Evolutionary conservation across 2,113 vertebrate species (phyloP).

Genomic region (Phyllopteryx taeniolatus): DNA sequence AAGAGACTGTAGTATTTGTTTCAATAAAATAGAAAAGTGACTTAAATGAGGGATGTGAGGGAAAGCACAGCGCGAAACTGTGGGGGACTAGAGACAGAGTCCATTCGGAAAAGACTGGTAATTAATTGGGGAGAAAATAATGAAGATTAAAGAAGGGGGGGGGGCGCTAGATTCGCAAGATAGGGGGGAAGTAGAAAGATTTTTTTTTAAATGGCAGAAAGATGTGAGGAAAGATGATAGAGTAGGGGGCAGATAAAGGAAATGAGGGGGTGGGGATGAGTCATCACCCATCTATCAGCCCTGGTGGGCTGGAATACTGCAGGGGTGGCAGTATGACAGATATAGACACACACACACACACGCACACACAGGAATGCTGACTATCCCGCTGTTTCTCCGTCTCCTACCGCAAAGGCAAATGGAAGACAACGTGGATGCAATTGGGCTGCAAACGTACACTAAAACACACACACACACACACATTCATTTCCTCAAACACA

Average conservation of each 20-base stretch:
- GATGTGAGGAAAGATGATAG: constrained; percentile 1
- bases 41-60: neutral
- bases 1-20: no score
- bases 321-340: constrained; percentile 61
- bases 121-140: constrained; percentile 15
- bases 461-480: constrained; percentile 5
- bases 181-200: neutral
- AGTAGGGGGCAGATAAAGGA: constrained; percentile 7
- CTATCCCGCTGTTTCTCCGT: constrained; percentile 33
- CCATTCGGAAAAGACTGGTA: neutral
- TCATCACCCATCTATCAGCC: constrained; percentile 57
- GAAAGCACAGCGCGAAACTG: neutral
- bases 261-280: constrained; percentile 47
- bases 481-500: neutral
- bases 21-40: neutral
- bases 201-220: neutral
- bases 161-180: neutral
- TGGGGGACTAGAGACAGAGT: neutral
- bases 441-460: constrained; percentile 22
- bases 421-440: constrained; percentile 52
- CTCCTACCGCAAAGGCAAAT: constrained; percentile 47
- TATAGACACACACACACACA: constrained; percentile 34
- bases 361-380: constrained; percentile 48
- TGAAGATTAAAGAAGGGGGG: neutral
- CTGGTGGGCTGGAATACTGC: constrained; percentile 51